Evolutionary conservation across 2,888 invertebrate species (phyloP), one percentile per base, ranked within the genome.

Genomic region (Chrysolina americana): DNA sequence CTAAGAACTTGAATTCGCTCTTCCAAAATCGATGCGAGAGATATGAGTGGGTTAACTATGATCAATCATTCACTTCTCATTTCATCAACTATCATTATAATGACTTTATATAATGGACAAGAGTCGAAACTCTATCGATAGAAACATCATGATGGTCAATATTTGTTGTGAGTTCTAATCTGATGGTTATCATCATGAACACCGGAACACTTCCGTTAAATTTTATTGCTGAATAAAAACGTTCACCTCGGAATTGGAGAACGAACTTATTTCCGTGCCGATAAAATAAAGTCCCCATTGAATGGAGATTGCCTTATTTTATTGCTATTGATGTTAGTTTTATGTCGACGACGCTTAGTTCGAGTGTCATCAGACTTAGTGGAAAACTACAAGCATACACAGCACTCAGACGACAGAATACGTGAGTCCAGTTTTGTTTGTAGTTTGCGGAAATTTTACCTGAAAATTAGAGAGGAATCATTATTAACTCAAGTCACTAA

Each of bases 291-390:
- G 36, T 59, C n/a, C 11, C 28, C 15, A 36, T 36, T 28, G 23
- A 59, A 59, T 59, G 59, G 59, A 36, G 36, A 59, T 59, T 59
- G 59, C 28, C 36, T 59, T 10, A 36, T 59, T 59, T 59, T 59
- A 36, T 59, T 59, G n/a, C 59, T 28, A 59, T 59, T 36, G 59
- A 59, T n/a, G 59, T 59, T 36, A 15, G n/a, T 59, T 59, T 36
- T 17, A 59, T 10, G 59, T 15, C 23, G 13, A 56, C 21, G 13
- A 56, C n/a, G 17, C 17, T 59, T 13, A 59, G 23, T 59, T n/a
- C 10, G 13, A 53, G 53, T 53, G 53, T 53, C 53, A 21, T 23
- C 21, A 21, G 53, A 53, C 53, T 53, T 15, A 4, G 36, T 36
- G 59, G 59, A 59, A 59, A 59, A 59, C 59, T 59, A 59, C 15